A percentile compares a stretch with the other conserved stretches of the same genome.
Evolutionary conservation across 1,140 invertebrate species (phyloP).

Genomic region (Choristoneura fumiferana): DNA sequence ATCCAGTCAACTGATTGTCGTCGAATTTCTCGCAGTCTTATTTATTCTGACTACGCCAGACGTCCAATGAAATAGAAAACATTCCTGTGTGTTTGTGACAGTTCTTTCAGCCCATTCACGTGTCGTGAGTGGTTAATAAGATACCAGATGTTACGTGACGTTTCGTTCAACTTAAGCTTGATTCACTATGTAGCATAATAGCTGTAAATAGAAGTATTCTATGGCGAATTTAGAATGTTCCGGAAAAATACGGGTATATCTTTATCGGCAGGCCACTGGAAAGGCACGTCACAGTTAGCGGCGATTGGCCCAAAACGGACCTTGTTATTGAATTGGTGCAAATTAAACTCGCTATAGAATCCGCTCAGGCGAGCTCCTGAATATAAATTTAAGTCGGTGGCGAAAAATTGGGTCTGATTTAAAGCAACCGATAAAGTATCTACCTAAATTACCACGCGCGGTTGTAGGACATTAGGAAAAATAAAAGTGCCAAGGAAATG

Average conservation of each 20-base stretch:
- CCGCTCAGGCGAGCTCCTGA: no score
- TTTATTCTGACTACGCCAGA: background rate
- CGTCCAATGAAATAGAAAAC: background rate
- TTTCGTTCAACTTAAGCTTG: no score
- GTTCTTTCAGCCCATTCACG: background rate
- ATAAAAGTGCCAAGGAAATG: no score
- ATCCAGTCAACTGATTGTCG: background rate
- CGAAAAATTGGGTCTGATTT: no score
- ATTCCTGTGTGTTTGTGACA: background rate
- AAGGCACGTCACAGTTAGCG: background rate
- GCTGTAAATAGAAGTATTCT: background rate
- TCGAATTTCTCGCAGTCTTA: background rate
- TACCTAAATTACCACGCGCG: no score
- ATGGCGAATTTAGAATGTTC: constrained; percentile 21
- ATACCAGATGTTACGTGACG: no score
- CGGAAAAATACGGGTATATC: constrained; percentile 29
- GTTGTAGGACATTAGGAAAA: no score
- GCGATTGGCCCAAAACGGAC: background rate
- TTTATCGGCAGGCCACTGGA: background rate
- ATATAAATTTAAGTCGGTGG: no score
- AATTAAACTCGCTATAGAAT: background rate
- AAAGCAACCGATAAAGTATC: no score
- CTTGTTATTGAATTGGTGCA: background rate
- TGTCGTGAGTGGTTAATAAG: no score
- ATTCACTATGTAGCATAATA: no score